Percentiles rank a stretch among this genome's conserved stretches.
These are phyloP conservation scores for Falco punctatus DNA, from an alignment of 2,113 vertebrate species.

Conservation along the genomic window DNA sequence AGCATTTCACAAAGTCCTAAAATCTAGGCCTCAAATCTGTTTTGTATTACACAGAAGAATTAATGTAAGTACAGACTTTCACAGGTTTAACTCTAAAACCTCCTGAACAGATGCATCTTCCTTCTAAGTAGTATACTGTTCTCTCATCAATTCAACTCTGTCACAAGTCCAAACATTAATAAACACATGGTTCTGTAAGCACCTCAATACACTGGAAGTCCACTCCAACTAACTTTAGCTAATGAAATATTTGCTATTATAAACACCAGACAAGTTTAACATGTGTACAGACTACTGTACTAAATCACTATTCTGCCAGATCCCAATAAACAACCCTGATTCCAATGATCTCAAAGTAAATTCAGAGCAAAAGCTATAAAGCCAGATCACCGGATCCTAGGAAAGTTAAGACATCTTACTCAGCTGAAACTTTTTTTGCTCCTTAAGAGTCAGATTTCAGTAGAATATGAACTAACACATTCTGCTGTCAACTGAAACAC, in stretches of 20 bases:
- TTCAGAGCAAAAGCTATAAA: background rate
- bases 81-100: background rate
- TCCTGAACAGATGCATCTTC: background rate
- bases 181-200: background rate
- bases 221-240: background rate
- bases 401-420: background rate
- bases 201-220: background rate
- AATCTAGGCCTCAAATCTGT: background rate
- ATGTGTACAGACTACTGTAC: background rate
- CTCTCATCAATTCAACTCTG: background rate
- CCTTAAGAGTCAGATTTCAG: background rate
- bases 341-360: background rate
- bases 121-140: background rate
- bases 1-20: background rate
- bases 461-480: background rate
- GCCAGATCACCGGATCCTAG: background rate
- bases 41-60: background rate
- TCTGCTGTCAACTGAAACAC: background rate
- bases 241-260: no score
- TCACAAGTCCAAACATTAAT: background rate
- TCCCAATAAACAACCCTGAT: background rate
- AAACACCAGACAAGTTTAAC: background rate
- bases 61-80: background rate
- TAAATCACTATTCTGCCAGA: background rate
- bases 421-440: background rate